phyloP scores from a whole-genome alignment of 2,797 vertebrate species.

The Gorsachius magnificus region DNA sequence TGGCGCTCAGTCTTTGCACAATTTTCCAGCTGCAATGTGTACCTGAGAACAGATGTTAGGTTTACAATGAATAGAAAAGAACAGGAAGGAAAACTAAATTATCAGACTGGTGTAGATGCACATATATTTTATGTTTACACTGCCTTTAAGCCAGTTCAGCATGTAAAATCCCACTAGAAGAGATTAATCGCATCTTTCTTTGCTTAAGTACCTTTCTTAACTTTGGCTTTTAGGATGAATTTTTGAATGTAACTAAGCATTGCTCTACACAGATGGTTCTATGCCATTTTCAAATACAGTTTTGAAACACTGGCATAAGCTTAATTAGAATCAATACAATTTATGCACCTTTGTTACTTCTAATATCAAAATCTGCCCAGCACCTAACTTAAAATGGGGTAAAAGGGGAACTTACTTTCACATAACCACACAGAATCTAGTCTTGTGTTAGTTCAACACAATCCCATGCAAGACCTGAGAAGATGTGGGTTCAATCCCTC shows the following conservation, averaged over 20 bases:
- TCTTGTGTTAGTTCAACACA: not conserved
- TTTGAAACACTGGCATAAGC: not conserved
- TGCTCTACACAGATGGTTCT: not conserved
- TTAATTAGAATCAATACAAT: not conserved
- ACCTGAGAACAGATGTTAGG: not conserved
- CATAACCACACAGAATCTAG: not conserved
- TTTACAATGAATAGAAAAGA: not conserved
- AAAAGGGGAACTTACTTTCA: not conserved
- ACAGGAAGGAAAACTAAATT: not conserved
- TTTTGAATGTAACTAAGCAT: not conserved
- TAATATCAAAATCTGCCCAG: not conserved
- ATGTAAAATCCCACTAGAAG: not conserved
- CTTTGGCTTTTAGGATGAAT: not conserved
- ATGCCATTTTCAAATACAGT: not conserved
- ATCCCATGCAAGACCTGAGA: not conserved
- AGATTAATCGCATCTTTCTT: not conserved
- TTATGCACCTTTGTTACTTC: not conserved
- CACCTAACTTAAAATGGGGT: not conserved
- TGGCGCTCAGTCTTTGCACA: not conserved
- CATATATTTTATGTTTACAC: not conserved
- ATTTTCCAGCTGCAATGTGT: not conserved
- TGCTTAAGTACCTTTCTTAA: not conserved
- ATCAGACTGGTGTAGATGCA: not conserved
- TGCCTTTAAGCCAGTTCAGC: not conserved
- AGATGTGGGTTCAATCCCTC: not conserved